phyloP scores from a whole-genome alignment of 1,140 invertebrate genomes.

The Andricus grossulariae region DNA sequence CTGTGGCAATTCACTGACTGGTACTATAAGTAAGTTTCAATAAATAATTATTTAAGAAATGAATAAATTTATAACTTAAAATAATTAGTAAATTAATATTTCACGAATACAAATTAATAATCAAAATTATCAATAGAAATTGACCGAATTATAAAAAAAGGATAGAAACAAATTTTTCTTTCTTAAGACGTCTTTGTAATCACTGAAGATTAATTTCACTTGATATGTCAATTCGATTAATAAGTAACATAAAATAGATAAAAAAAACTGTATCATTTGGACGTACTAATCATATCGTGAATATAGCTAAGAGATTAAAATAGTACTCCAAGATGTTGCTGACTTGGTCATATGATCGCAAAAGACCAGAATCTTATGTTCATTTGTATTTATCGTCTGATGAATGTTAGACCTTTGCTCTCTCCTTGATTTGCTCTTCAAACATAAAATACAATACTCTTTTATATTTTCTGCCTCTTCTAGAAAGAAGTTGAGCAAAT shows the following conservation, averaged over 20 bases:
- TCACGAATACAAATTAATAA: background rate
- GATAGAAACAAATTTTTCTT: background rate
- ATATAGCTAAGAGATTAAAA: no score
- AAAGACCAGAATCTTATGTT: background rate
- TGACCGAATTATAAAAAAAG: background rate
- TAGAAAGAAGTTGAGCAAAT: no score
- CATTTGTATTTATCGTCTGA: background rate
- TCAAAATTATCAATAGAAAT: background rate
- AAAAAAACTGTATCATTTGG: no score
- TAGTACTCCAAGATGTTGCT: no score
- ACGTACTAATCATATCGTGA: no score
- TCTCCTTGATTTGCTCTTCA: background rate
- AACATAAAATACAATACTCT: background rate
- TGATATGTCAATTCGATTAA: background rate
- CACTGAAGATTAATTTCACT: background rate
- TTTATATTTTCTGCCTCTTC: background rate
- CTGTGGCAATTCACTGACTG: conserved; percentile 62
- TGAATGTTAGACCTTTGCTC: background rate
- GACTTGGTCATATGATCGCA: no score
- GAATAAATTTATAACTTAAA: background rate
- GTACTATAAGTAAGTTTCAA: conserved; percentile 58
- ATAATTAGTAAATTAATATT: background rate
- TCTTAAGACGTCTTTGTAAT: conserved; percentile 1
- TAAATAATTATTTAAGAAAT: conserved; percentile 5
- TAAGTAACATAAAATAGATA: background rate